These are phyloP conservation scores for Esox lucius DNA, from an alignment of 2,797 vertebrate species.

Conservation along the genomic window DNA sequence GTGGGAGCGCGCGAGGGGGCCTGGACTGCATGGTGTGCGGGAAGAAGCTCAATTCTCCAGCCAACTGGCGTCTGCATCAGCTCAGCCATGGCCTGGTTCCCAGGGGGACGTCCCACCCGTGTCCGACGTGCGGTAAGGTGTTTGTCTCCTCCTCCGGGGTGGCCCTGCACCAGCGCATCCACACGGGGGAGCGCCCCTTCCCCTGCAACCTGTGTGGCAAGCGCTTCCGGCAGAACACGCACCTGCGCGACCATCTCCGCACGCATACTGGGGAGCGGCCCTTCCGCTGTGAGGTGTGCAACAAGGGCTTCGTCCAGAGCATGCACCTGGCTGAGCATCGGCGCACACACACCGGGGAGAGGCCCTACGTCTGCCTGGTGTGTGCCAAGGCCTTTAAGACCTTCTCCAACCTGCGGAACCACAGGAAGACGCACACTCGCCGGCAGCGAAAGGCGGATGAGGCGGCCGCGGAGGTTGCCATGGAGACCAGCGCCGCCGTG, in stretches of 20 bases:
- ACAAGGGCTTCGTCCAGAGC: conserved; percentile 78
- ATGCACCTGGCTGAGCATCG: conserved; percentile 80
- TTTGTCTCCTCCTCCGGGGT: conserved; percentile 82
- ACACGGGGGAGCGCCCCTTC: conserved; percentile 88
- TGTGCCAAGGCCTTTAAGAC: conserved; percentile 83
- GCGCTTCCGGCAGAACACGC: conserved; percentile 86
- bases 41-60: conserved; percentile 79
- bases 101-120: conserved; percentile 72
- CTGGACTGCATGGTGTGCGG: conserved; percentile 78
- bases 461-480: conserved; percentile 39
- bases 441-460: conserved; percentile 62
- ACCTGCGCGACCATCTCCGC: conserved; percentile 86
- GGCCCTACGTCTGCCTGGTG: conserved; percentile 71
- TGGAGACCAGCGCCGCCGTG: conserved; percentile 47
- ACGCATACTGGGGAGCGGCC: conserved; percentile 81
- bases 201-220: conserved; percentile 83
- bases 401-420: conserved; percentile 81
- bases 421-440: conserved; percentile 77
- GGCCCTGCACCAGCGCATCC: conserved; percentile 80
- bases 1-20: conserved; percentile 39
- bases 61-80: conserved; percentile 79
- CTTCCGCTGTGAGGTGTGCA: conserved; percentile 72
- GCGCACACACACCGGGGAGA: conserved; percentile 76
- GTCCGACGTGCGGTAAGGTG: conserved; percentile 78
- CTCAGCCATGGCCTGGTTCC: conserved; percentile 68